Conservation (phyloP, 2,888 invertebrate genomes). For the Pteria penguin region DNA sequence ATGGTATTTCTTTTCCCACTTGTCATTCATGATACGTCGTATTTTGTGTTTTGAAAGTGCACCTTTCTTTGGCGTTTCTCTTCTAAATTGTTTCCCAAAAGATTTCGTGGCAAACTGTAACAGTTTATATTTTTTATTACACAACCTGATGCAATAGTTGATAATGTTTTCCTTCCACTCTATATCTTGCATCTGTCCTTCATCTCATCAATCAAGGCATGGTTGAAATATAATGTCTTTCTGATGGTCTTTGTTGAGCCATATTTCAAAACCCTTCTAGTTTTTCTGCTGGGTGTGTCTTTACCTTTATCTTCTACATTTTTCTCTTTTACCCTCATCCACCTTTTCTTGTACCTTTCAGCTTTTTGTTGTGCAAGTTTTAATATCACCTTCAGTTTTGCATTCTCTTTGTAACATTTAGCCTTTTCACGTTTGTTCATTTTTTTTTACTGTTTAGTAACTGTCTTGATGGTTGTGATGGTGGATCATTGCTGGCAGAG, state of each 20-base stretch:
- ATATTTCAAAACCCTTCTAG: not conserved
- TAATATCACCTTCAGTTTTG: not conserved
- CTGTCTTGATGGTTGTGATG: not conserved
- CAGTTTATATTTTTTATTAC: slow-evolving; percentile 3
- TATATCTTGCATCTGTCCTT: not conserved
- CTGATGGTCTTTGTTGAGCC: not conserved
- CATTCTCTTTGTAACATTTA: slow-evolving; percentile 14
- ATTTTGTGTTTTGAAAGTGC: not conserved
- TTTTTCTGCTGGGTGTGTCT: slow-evolving; percentile 9
- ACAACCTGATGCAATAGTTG: not conserved
- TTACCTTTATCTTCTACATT: not conserved
- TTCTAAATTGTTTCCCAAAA: not conserved
- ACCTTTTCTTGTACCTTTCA: not conserved
- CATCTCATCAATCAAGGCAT: not conserved
- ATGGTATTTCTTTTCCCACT: slow-evolving; percentile 13
- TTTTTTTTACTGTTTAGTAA: not conserved
- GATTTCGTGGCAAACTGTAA: not conserved
- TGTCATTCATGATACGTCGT: slow-evolving; percentile 8
- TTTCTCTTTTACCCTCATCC: not conserved
- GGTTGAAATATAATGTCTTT: not conserved
- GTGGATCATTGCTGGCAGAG: not conserved
- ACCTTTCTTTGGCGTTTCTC: not conserved
- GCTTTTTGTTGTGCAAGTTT: not conserved
- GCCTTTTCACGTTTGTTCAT: not conserved
- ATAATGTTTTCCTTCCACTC: not conserved